Evolutionary conservation across 2,888 invertebrate genomes (phyloP).

Genomic region (Exocentrus adspersus): DNA sequence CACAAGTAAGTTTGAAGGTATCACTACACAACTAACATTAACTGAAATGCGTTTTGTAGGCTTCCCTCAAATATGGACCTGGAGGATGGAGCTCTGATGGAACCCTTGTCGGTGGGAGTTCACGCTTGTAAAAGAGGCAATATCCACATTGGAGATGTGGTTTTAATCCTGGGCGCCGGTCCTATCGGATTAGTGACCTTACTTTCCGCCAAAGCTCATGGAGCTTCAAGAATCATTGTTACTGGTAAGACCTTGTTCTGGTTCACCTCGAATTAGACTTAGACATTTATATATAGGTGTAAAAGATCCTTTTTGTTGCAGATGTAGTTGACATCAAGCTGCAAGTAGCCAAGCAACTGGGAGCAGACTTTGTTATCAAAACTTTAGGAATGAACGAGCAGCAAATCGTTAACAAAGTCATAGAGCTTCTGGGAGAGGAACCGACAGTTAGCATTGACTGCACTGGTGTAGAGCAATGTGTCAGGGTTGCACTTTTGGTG

Average conservation of each 20-base stretch:
- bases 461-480: conserved; percentile 83
- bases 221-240: conserved; percentile 80
- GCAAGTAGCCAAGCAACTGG: conserved; percentile 78
- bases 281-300: no score
- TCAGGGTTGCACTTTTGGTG: conserved; percentile 81
- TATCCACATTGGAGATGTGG: conserved; percentile 75
- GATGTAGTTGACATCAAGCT: conserved; percentile 73
- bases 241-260: no score
- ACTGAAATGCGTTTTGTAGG: conserved; percentile 64
- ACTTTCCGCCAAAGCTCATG: conserved; percentile 85
- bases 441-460: conserved; percentile 89
- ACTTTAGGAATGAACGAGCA: conserved; percentile 70
- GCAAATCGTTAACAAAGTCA: conserved; percentile 70
- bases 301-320: no score
- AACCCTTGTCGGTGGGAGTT: conserved; percentile 93
- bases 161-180: conserved; percentile 85
- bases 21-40: no score
- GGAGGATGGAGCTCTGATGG: conserved; percentile 94
- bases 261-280: no score
- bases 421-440: conserved; percentile 68
- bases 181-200: conserved; percentile 89
- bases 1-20: conserved; percentile 76
- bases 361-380: conserved; percentile 77
- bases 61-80: conserved; percentile 88
- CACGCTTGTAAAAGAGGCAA: conserved; percentile 90